Conservation (phyloP, 2,113 vertebrate species). For the Ovis canadensis region DNA sequence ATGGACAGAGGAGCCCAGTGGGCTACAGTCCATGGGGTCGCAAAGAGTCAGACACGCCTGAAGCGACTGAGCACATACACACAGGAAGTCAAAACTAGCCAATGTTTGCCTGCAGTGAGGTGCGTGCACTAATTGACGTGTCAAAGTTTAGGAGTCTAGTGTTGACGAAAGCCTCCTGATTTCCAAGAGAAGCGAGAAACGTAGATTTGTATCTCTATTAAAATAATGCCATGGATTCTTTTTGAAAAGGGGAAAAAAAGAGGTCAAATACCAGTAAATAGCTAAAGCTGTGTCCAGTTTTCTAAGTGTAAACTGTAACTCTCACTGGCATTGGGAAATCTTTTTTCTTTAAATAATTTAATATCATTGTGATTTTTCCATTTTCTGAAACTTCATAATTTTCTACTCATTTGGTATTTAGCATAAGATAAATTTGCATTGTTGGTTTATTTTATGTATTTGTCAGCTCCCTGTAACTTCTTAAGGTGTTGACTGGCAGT, state of each 20-base stretch:
- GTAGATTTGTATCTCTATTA: neutral
- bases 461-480: neutral
- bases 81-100: neutral
- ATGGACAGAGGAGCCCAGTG: neutral
- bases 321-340: neutral
- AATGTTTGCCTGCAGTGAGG: neutral
- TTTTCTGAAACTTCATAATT: neutral
- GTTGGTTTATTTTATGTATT: conserved; percentile 2
- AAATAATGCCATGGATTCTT: neutral
- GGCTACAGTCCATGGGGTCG: neutral
- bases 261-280: neutral
- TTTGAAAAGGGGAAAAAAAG: neutral
- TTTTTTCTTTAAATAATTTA: neutral
- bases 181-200: neutral
- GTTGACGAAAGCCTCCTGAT: neutral
- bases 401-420: neutral
- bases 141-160: neutral
- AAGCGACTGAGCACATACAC: neutral
- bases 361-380: neutral
- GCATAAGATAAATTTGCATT: neutral
- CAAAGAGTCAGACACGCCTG: neutral
- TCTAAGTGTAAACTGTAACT: neutral
- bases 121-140: neutral
- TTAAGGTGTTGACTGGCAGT: neutral
- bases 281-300: neutral